Base-by-base conservation (phyloP, 2,797 vertebrate genomes). In the Esox masquinongy region DNA sequence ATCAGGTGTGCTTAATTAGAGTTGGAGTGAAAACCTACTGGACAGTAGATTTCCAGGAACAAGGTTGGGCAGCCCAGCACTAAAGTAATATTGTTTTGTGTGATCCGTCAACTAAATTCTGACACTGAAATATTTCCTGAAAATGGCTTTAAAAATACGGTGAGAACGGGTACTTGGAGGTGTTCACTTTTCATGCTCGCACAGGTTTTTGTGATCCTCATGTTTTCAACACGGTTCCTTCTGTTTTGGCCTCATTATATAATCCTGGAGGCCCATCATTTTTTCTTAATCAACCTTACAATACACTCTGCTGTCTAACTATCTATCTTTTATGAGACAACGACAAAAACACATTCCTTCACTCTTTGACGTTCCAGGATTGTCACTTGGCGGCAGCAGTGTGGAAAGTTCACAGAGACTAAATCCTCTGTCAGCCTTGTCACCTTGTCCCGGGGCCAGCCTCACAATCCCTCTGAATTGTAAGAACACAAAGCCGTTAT, bases 401-500 rank as follows among this genome's bases (percentile, higher is more conserved):
- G 83, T 86, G 84, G 82, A 83, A 80, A 82, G 85, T 91, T 88
- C 85, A 88, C 77, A 84, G 79, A 82, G 84, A 92, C 88, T 85
- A 94, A 92, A 93, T 91, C 87, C 88, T 9, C 87, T 85, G 89
- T 93, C 91, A 91, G 88, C 84, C 50, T 22, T 90, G 91, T 92
- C 92, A 90, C 89, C 88, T 85, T 81, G 88, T 88, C 92, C 91
- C 77, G 51, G 49, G 47, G 85, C 87, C 88, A 90, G 87, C 74
- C 88, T 82, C 82, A 77, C 81, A 90, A 89, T 91, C 88, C 84
- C 80, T 83, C 68, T 78, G 89, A 92, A 92, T 91, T 90, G 87
- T 88, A 85, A 19, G 75, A 89, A 90, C 91, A 93, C 90, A 93
- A 93, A 94, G 91, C 89, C 83, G 81, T 88, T 88, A 88, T 91